A percentile compares a stretch with the other conserved stretches of the same genome.
These are phyloP conservation scores for Drosophila seguyi DNA, from an alignment of 1,140 invertebrate species.

Conservation along the genomic window DNA sequence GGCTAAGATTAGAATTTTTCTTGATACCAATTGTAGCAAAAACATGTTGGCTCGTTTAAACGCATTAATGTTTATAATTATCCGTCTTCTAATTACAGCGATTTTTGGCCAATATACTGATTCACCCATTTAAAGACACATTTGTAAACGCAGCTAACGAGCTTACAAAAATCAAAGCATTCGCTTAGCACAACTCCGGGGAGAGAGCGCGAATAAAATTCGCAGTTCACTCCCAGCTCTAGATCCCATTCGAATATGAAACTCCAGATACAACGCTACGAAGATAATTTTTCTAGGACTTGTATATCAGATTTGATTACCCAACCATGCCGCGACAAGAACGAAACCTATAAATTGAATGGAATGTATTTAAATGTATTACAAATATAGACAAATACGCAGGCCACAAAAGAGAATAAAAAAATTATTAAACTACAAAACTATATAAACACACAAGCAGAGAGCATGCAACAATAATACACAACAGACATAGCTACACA, in stretches of 20 bases:
- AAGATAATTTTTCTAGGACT: conserved; percentile 54
- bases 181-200: conserved; percentile 59
- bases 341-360: conserved; percentile 44
- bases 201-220: conserved; percentile 66
- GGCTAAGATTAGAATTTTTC: background rate
- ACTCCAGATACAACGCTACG: conserved; percentile 25
- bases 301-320: conserved; percentile 53
- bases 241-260: conserved; percentile 28
- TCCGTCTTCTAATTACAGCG: background rate
- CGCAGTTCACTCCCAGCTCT: conserved; percentile 49
- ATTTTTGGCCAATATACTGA: background rate
- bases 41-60: background rate
- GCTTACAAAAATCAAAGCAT: conserved; percentile 66
- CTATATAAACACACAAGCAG: conserved; percentile 47
- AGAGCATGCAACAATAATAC: conserved; percentile 66
- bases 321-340: conserved; percentile 43
- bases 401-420: conserved; percentile 35
- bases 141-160: conserved; percentile 49
- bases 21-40: background rate
- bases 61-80: background rate
- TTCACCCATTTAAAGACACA: conserved; percentile 12
- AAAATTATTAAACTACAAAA: conserved; percentile 45
- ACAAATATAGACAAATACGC: conserved; percentile 66
- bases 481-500: conserved; percentile 80
- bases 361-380: conserved; percentile 76